Percentiles rank a stretch among this genome's conserved stretches.
Conservation (phyloP, 1,140 invertebrate genomes). For the Lysiphlebus fabarum region DNA sequence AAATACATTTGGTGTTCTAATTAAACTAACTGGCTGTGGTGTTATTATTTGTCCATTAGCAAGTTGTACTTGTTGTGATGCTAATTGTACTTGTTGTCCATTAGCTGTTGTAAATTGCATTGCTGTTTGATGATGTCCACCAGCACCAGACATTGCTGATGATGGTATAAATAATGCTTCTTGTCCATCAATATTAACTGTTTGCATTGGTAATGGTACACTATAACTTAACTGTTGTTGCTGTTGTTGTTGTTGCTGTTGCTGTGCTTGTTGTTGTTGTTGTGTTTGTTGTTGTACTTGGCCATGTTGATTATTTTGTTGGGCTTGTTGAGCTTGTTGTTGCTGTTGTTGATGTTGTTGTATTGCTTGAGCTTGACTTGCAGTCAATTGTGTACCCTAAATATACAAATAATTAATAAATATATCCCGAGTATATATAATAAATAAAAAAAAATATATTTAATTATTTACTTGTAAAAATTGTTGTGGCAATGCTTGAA, state of each 20-base stretch:
- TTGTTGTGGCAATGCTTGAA: conserved; percentile 58
- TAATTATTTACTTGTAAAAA: conserved; percentile 52
- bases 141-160: conserved; percentile 49
- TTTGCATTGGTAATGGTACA: conserved; percentile 72
- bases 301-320: conserved; percentile 46
- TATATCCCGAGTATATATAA: conserved; percentile 8
- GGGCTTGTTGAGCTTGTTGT: conserved; percentile 39
- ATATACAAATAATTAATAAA: background rate
- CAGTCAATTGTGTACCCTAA: conserved; percentile 47
- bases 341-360: conserved; percentile 53
- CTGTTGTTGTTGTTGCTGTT: conserved; percentile 51
- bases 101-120: conserved; percentile 51
- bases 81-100: conserved; percentile 54
- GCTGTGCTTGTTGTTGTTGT: conserved; percentile 45
- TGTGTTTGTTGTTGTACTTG: conserved; percentile 55
- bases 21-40: conserved; percentile 57
- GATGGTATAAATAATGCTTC: conserved; percentile 85
- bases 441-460: conserved; percentile 6
- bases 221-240: conserved; percentile 63
- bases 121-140: conserved; percentile 44
- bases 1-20: conserved; percentile 49
- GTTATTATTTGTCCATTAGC: conserved; percentile 55
- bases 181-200: conserved; percentile 88
- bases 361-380: conserved; percentile 41
- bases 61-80: conserved; percentile 59